These are phyloP conservation scores for Elachura formosa DNA, from an alignment of 2,113 vertebrate genomes.

Conservation along the genomic window DNA sequence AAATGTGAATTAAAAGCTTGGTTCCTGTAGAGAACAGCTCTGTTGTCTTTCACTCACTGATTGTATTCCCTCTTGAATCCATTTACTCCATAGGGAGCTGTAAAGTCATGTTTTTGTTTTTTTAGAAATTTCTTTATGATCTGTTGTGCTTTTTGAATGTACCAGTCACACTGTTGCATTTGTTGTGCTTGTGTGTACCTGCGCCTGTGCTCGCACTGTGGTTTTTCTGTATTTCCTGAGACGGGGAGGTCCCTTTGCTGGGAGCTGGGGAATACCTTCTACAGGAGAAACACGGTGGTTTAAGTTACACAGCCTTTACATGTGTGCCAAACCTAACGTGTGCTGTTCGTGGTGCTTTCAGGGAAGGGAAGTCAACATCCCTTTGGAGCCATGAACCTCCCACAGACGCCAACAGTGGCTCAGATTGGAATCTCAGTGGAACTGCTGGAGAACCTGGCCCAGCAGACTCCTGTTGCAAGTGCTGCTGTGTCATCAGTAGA, in stretches of 20 bases:
- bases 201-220: neutral
- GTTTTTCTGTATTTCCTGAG: neutral
- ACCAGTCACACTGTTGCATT: neutral
- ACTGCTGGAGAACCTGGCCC: constrained; percentile 84
- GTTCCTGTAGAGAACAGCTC: neutral
- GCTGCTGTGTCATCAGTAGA: constrained; percentile 87
- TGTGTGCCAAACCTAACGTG: neutral
- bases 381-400: constrained; percentile 82
- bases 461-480: constrained; percentile 88
- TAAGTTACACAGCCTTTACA: neutral
- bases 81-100: neutral
- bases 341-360: constrained; percentile 57
- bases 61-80: neutral
- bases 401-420: constrained; percentile 79
- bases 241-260: neutral
- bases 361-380: constrained; percentile 87
- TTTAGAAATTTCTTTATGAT: neutral
- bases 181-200: neutral
- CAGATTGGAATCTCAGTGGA: constrained; percentile 97
- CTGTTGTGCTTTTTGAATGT: neutral
- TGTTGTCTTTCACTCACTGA: neutral
- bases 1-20: neutral
- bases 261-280: neutral
- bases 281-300: neutral
- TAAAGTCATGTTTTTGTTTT: neutral